phyloP scores from a whole-genome alignment of 2,797 vertebrate species.

The Platyrinchus mystaceus region DNA sequence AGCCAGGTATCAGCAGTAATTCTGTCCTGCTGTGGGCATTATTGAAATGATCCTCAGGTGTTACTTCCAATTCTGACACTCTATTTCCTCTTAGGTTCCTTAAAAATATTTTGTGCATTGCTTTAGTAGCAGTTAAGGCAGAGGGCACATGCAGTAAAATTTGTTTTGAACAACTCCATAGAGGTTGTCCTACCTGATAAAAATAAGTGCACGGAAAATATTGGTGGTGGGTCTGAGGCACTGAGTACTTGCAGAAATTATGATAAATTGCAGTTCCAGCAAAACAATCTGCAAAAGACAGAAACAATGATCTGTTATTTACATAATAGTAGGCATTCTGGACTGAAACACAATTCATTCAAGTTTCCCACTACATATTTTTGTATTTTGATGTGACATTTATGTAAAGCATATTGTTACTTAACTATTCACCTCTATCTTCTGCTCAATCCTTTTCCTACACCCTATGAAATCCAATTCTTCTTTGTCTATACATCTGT shows the following conservation, averaged over 20 bases:
- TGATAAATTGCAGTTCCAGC: not conserved
- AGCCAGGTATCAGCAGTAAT: not conserved
- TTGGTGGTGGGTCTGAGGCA: not conserved
- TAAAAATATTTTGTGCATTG: not conserved
- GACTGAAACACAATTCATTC: not conserved
- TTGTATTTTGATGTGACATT: not conserved
- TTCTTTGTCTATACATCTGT: not conserved
- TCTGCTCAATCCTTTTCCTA: not conserved
- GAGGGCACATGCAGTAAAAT: not conserved
- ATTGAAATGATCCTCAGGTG: not conserved
- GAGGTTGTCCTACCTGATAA: not conserved
- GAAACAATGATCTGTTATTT: not conserved
- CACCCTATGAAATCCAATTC: not conserved
- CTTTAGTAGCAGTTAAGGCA: not conserved
- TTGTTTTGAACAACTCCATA: not conserved
- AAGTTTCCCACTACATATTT: not conserved
- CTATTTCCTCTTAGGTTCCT: not conserved
- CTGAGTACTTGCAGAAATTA: not conserved
- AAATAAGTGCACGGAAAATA: not conserved
- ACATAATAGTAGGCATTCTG: not conserved
- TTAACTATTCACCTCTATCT: not conserved
- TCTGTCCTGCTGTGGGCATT: not conserved
- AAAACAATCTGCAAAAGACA: not conserved
- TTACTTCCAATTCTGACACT: not conserved
- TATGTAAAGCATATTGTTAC: not conserved